Conservation (phyloP, 2,797 vertebrate species). For the Chloroceryle inda region DNA sequence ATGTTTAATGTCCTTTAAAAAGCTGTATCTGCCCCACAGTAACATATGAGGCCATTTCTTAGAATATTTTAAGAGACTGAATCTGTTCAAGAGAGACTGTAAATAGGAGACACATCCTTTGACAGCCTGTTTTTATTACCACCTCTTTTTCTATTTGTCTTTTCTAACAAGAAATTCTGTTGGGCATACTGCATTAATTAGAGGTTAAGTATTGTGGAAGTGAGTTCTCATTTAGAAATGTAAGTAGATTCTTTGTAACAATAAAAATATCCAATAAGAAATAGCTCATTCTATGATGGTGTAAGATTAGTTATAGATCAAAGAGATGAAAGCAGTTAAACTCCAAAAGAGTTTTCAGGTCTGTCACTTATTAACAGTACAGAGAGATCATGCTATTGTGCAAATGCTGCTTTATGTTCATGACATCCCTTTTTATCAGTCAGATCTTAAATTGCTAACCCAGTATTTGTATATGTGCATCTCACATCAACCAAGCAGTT, state of each 20-base stretch:
- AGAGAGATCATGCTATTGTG: not conserved
- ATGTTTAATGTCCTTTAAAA: not conserved
- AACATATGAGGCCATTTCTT: not conserved
- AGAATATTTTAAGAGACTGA: not conserved
- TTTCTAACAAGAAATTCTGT: not conserved
- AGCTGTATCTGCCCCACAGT: not conserved
- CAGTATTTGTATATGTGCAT: not conserved
- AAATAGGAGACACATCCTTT: not conserved
- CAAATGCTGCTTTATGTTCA: not conserved
- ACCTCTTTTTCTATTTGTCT: not conserved
- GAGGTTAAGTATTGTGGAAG: not conserved
- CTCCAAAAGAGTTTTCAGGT: not conserved
- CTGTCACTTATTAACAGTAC: not conserved
- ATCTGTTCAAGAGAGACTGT: not conserved
- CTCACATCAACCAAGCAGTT: not conserved
- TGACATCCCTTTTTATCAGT: not conserved
- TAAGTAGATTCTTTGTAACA: not conserved
- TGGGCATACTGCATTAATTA: not conserved
- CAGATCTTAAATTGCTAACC: not conserved
- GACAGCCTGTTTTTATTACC: slow-evolving; percentile 14
- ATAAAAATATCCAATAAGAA: not conserved
- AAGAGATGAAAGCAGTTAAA: not conserved
- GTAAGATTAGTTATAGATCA: not conserved
- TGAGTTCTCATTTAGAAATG: not conserved
- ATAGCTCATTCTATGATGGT: not conserved